A percentile compares a stretch with the other conserved stretches of the same genome.
Conservation (phyloP, 1,140 invertebrate species). For the Proctacanthus coquilletti region DNA sequence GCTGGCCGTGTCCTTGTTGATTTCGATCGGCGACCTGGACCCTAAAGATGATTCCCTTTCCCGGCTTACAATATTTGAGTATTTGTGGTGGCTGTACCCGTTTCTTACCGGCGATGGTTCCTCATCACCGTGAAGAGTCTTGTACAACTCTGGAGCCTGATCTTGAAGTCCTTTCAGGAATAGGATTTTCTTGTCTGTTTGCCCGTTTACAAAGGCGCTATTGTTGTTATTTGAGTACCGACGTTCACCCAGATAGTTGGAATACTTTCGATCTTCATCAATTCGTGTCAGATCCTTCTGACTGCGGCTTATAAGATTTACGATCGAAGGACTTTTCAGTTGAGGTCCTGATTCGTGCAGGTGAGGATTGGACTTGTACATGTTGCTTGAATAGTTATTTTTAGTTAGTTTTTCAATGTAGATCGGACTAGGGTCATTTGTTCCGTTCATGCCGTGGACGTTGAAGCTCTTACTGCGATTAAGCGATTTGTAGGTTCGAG, state of each 20-base stretch:
- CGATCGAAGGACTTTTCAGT: constrained; percentile 66
- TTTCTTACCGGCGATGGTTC: constrained; percentile 20
- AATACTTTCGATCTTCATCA: constrained; percentile 7
- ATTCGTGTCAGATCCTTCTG: constrained; percentile 51
- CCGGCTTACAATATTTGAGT: constrained; percentile 20
- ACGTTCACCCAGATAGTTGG: not conserved
- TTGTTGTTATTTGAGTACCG: not conserved
- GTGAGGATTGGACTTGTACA: constrained; percentile 62
- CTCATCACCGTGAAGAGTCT: constrained; percentile 48
- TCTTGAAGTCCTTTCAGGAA: constrained; percentile 55
- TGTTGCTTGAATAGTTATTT: constrained; percentile 18
- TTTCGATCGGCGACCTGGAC: constrained; percentile 20
- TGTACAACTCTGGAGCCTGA: constrained; percentile 57
- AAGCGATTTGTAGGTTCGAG: constrained; percentile 52
- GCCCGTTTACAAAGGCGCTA: not conserved
- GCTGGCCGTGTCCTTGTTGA: constrained; percentile 30
- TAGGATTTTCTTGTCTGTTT: constrained; percentile 43
- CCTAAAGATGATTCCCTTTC: constrained; percentile 10
- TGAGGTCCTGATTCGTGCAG: constrained; percentile 51
- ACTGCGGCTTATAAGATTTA: constrained; percentile 66
- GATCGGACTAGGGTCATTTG: constrained; percentile 30
- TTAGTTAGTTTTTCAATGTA: constrained; percentile 27
- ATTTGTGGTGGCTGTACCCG: constrained; percentile 21
- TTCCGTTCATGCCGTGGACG: constrained; percentile 43
- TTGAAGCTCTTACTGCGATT: constrained; percentile 74